Evolutionary conservation across 1,140 invertebrate genomes (phyloP), one percentile per base, ranked within the genome.

Genomic region (Calliphora vicina): DNA sequence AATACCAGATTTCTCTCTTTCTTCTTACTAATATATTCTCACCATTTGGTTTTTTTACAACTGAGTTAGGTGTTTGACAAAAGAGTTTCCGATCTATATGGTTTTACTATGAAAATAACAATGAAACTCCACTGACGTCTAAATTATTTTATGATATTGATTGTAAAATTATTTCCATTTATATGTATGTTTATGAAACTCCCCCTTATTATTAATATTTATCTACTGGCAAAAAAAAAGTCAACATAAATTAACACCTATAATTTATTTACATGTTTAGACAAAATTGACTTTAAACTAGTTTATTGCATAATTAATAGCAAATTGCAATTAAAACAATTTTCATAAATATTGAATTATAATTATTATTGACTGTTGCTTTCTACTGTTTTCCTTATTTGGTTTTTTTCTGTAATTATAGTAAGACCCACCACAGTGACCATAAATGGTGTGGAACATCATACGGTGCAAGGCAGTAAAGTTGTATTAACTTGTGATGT

Each of bases 361-460:
- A 76, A 57, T 57, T n/a, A 76, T 76, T 76, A 35, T 29, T 35
- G 15, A 1, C 15, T 57, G n/a, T n/a, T n/a, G n/a, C n/a, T 61
- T 61, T 61, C 13, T 43, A 43, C 42, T 43, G 5, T 12, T 43
- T 61, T n/a, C n/a, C 17, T 83, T 57, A 57, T 61, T 57, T 76
- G 5, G 76, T 15, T 29, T 83, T 42, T 35, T 12, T 82, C 76
- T 27, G 17, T 26, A 82, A 85, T 81, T 92, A 92, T 61, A 93
- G 96, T 97, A 12, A 93, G 94, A 23, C 96, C 96, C 1, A 93
- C 94, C 85, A 94, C 92, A 86, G 94, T 97, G 88, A 92, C 94
- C 84, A 92, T 97, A 84, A 92, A 92, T 35, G 96, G 95, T 6
- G 93, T 95, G 23, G 93, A 94, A 17, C 92, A 93, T 82, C 94